phyloP scores from a whole-genome alignment of 2,113 vertebrate genomes.

The Aldabrachelys gigantea region DNA sequence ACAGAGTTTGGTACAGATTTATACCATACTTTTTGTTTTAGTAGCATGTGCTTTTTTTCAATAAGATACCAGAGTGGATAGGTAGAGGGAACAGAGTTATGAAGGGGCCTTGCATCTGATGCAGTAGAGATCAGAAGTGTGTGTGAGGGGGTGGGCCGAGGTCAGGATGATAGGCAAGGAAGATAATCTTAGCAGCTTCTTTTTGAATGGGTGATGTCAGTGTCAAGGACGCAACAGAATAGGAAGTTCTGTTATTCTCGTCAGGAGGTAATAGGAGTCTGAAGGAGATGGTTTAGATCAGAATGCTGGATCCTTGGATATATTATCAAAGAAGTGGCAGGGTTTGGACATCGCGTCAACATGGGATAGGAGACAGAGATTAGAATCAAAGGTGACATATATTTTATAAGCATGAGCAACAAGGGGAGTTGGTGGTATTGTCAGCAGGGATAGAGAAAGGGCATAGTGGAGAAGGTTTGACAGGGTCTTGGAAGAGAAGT shows the following conservation, averaged over 20 bases:
- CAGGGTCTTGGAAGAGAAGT: neutral
- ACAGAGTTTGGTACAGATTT: neutral
- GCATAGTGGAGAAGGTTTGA: fast-evolving
- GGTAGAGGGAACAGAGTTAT: neutral
- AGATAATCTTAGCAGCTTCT: neutral
- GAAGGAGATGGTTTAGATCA: neutral
- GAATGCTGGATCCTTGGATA: too few species aligned
- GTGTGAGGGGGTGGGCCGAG: neutral
- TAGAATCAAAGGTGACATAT: neutral
- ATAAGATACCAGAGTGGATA: neutral
- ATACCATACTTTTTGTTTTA: neutral
- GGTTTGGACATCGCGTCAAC: neutral
- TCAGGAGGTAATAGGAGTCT: neutral
- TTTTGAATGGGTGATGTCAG: neutral
- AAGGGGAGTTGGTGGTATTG: neutral
- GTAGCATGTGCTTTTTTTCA: neutral
- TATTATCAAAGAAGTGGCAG: too few species aligned
- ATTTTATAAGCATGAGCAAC: fast-evolving
- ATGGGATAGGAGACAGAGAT: neutral
- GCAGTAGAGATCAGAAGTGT: neutral
- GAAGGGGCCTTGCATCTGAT: neutral
- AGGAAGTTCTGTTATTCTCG: neutral
- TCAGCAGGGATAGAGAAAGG: neutral
- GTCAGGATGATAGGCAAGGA: neutral
- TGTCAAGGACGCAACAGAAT: neutral